A percentile compares a stretch with the other conserved stretches of the same genome.
Conservation (phyloP, 1,140 invertebrate species). For the Achatina immaculata region DNA sequence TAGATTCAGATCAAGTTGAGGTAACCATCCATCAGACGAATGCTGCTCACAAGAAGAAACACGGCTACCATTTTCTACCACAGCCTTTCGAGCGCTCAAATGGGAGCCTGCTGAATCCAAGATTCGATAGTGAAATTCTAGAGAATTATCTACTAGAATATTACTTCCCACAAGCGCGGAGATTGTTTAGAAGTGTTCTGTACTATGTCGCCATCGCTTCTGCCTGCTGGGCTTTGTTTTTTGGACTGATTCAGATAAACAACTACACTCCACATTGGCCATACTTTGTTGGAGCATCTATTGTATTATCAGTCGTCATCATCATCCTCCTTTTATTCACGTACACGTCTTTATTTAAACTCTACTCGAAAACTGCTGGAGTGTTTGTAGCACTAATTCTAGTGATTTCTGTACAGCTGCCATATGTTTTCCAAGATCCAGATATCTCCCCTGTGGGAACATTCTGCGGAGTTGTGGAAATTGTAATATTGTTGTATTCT, state of each 20-base stretch:
- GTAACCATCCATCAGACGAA: neutral
- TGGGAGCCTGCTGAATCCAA: conserved; percentile 12
- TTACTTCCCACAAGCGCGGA: conserved; percentile 87
- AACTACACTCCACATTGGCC: conserved; percentile 47
- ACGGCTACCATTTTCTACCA: conserved; percentile 11
- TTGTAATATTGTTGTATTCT: conserved; percentile 91
- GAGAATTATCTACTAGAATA: conserved; percentile 8
- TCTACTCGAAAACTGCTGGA: conserved; percentile 78
- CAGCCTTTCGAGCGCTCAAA: conserved; percentile 22
- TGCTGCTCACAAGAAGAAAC: neutral
- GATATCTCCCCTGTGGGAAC: conserved; percentile 77
- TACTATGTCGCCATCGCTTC: conserved; percentile 81
- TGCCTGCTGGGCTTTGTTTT: conserved; percentile 80
- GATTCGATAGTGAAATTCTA: conserved; percentile 22
- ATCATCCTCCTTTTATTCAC: conserved; percentile 59
- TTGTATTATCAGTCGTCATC: conserved; percentile 63
- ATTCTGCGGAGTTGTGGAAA: conserved; percentile 87
- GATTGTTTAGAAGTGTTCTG: conserved; percentile 87
- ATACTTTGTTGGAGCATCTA: conserved; percentile 57
- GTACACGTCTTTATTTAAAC: conserved; percentile 78
- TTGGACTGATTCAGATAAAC: conserved; percentile 69
- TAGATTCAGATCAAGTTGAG: neutral
- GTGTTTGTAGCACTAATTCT: conserved; percentile 78
- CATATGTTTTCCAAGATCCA: conserved; percentile 61
- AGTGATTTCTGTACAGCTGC: conserved; percentile 77